phyloP scores from a whole-genome alignment of 2,888 invertebrate genomes.

The Leptopilina syphax region DNA sequence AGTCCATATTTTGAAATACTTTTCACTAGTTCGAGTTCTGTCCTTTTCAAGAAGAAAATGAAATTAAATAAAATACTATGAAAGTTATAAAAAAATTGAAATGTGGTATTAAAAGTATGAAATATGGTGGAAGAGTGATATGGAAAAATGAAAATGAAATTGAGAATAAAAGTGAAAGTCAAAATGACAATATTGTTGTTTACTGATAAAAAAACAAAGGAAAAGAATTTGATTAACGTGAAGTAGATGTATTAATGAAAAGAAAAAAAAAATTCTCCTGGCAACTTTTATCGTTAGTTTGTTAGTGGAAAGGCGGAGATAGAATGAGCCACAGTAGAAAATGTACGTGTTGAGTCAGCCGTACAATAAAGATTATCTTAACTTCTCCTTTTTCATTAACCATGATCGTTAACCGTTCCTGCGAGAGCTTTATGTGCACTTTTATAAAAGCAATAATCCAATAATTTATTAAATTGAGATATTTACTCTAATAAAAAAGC shows the following conservation, averaged over 20 bases:
- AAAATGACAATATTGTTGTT: too few species aligned
- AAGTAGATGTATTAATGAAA: not conserved
- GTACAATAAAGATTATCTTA: conserved; percentile 30
- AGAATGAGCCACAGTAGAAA: conserved; percentile 24
- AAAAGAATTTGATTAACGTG: too few species aligned
- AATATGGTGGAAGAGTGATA: too few species aligned
- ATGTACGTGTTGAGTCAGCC: conserved; percentile 29
- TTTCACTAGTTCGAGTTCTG: too few species aligned
- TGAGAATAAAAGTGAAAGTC: too few species aligned
- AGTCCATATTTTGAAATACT: too few species aligned
- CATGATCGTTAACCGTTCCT: conserved; percentile 19
- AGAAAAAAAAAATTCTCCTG: not conserved
- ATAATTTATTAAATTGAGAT: conserved; percentile 21
- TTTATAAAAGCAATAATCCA: conserved; percentile 22
- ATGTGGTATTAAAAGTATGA: too few species aligned
- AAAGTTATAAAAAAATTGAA: too few species aligned
- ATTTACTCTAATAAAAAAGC: not conserved
- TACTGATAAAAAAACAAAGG: too few species aligned
- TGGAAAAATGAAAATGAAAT: too few species aligned
- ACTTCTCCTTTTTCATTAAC: conserved; percentile 19
- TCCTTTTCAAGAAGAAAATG: too few species aligned
- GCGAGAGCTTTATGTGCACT: conserved; percentile 7
- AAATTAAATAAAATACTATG: too few species aligned
- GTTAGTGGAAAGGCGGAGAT: conserved; percentile 1
- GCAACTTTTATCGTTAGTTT: conserved; percentile 17